Evolutionary conservation across 2,888 invertebrate genomes (phyloP), one percentile per base, ranked within the genome.

Genomic region (Mystacides longicornis): DNA sequence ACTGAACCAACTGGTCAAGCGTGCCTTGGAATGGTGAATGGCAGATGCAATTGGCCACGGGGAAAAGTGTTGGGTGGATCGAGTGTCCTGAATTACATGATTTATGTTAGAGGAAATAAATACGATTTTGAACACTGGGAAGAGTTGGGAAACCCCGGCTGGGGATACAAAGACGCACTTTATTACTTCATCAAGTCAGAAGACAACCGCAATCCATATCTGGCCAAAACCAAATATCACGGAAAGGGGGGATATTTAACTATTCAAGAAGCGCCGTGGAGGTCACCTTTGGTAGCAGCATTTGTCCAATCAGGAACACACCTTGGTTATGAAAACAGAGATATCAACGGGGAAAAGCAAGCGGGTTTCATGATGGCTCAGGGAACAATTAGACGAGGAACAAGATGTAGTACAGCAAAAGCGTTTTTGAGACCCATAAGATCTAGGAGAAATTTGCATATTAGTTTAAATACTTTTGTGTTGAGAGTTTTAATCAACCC

Each of bases 101-200:
- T 93, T 2, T 94, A 94, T 68, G 89, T 93, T 0, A 75, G 94
- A 60, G 94, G 94, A 9, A 89, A 86, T 67, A 78, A 79, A 54
- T 78, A 82, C 63, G 96, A 96, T 68, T 96, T 90, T 70, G 90
- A 95, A 67, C 80, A 84, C 47, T 96, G 96, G 95, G 90, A 91
- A 64, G 74, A 81, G 1, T 70, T 87, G 60, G 93, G 95, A 0
- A 94, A 95, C 65, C 78, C 86, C 0, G 93, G 93, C 4, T 96
- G 95, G 95, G 84, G 86, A 1, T 95, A 90, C 71, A 77, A 85
- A 1, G 83, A 89, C 56, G 89, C 89, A 0, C 74, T 96, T 3
- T 85, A 86, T 49, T 96, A 96, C 67, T 96, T 95, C 68, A 87
- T 86, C 64, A 92, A 92, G 68, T 90, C 90, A 0, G 92, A 93